Percentiles rank a stretch among this genome's conserved stretches.
Conservation (phyloP, 1,140 invertebrate genomes). For the Parasteatoda tepidariorum region DNA sequence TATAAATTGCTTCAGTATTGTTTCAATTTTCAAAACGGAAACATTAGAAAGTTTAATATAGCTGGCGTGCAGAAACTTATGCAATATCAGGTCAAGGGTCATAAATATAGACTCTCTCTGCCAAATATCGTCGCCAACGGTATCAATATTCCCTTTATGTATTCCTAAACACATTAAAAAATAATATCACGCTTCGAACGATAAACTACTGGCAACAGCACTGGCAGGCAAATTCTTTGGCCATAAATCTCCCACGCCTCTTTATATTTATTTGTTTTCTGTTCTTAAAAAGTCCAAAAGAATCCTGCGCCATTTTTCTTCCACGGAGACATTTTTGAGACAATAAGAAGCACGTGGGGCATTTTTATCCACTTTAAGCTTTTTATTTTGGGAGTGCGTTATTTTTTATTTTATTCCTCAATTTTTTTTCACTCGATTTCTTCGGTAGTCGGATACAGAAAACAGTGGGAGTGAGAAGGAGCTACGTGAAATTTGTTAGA, state of each 20-base stretch:
- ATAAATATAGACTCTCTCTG: constrained; percentile 28
- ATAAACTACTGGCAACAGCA: constrained; percentile 11
- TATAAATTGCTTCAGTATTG: too few species aligned
- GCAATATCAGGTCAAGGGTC: constrained; percentile 18
- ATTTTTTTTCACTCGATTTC: too few species aligned
- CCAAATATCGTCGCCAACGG: constrained; percentile 29
- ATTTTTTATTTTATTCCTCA: too few species aligned
- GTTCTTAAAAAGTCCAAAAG: constrained; percentile 27
- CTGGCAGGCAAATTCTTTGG: constrained; percentile 33
- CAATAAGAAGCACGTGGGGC: background rate
- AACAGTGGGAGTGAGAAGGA: too few species aligned
- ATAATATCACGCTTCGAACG: constrained; percentile 40
- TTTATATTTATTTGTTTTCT: constrained; percentile 36
- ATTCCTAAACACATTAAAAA: constrained; percentile 42
- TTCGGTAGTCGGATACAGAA: too few species aligned
- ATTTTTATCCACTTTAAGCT: background rate
- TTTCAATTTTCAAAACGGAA: constrained; percentile 21
- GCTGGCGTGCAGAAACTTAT: background rate
- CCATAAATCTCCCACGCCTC: constrained; percentile 31
- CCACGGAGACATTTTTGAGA: constrained; percentile 7
- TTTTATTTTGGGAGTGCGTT: background rate
- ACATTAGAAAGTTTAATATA: background rate
- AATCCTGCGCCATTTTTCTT: constrained; percentile 35
- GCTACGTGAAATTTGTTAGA: too few species aligned
- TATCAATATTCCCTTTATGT: constrained; percentile 32